Percentiles rank a stretch among this genome's conserved stretches.
phyloP scores from a whole-genome alignment of 2,888 invertebrate genomes.

The Acronicta aceris region DNA sequence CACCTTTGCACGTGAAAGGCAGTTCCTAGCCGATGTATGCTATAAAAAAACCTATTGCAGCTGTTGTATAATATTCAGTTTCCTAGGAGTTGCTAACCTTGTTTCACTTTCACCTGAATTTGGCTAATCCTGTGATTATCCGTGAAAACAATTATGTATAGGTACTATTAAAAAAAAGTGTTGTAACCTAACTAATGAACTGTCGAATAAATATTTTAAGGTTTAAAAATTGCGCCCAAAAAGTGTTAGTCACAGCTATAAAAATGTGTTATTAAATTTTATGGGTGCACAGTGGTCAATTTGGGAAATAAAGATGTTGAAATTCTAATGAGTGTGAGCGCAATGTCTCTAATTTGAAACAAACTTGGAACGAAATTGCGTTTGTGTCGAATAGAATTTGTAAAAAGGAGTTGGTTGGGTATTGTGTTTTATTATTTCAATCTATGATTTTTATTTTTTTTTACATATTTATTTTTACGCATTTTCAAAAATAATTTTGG shows the following conservation, averaged over 20 bases:
- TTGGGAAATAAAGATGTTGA: conserved; percentile 35
- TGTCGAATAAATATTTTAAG: conserved; percentile 16
- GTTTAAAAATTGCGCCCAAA: conserved; percentile 25
- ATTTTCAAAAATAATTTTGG: no score
- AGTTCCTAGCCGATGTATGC: no score
- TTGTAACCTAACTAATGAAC: conserved; percentile 33
- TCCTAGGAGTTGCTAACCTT: not conserved
- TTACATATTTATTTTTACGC: no score
- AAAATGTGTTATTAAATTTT: conserved; percentile 51
- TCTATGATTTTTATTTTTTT: no score
- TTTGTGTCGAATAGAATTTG: conserved; percentile 1
- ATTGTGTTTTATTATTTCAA: no score
- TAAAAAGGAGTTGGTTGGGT: not conserved
- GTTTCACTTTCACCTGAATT: conserved; percentile 8
- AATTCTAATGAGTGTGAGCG: conserved; percentile 32
- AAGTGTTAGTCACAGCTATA: conserved; percentile 39
- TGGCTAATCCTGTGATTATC: conserved; percentile 19
- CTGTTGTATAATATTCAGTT: not conserved
- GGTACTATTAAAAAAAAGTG: conserved; percentile 7
- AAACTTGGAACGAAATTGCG: conserved; percentile 5
- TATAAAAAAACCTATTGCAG: no score
- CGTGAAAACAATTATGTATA: conserved; percentile 28
- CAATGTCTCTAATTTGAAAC: conserved; percentile 42
- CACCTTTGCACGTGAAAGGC: no score
- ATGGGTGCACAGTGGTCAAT: conserved; percentile 39